A percentile compares a stretch with the other conserved stretches of the same genome.
These are phyloP conservation scores for Aplodontia rufa DNA, from an alignment of 2,113 vertebrate genomes.

Conservation along the genomic window DNA sequence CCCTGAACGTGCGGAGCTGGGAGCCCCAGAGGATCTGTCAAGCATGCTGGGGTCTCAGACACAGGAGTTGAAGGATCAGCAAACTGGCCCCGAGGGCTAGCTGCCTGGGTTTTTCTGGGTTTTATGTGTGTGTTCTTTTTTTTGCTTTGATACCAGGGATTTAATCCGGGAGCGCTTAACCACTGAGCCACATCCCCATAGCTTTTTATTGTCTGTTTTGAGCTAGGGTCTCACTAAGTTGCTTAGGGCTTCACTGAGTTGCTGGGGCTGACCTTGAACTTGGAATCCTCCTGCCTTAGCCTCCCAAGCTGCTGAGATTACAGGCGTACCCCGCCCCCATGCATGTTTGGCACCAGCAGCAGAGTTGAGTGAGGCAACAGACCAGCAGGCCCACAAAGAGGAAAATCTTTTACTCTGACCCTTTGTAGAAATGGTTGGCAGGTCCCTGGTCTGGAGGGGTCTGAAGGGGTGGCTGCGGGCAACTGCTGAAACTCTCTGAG, in stretches of 20 bases:
- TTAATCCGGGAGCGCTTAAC: too few relatives aligned
- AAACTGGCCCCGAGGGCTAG: neutral
- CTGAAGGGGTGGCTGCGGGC: neutral
- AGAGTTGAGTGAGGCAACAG: neutral
- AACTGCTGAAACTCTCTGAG: too few relatives aligned
- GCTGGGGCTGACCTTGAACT: too few relatives aligned
- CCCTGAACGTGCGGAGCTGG: neutral
- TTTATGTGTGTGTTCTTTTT: too few relatives aligned
- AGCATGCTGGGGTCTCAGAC: fast-evolving
- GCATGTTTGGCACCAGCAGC: neutral
- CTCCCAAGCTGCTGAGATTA: too few relatives aligned
- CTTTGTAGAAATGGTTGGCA: neutral
- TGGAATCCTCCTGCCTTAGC: too few relatives aligned
- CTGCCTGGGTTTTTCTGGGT: neutral
- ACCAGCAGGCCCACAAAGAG: fast-evolving
- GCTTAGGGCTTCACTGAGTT: too few relatives aligned
- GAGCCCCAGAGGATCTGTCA: neutral
- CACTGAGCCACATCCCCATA: too few relatives aligned
- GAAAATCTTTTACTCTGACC: neutral
- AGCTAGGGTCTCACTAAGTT: too few relatives aligned
- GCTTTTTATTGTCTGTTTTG: too few relatives aligned
- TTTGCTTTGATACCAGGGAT: neutral
- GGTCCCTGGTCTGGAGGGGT: neutral
- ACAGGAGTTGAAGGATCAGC: neutral
- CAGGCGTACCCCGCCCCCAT: too few relatives aligned